Evolutionary conservation across 2,888 invertebrate genomes (phyloP).

Genomic region (Rhamphomyia laevipes): DNA sequence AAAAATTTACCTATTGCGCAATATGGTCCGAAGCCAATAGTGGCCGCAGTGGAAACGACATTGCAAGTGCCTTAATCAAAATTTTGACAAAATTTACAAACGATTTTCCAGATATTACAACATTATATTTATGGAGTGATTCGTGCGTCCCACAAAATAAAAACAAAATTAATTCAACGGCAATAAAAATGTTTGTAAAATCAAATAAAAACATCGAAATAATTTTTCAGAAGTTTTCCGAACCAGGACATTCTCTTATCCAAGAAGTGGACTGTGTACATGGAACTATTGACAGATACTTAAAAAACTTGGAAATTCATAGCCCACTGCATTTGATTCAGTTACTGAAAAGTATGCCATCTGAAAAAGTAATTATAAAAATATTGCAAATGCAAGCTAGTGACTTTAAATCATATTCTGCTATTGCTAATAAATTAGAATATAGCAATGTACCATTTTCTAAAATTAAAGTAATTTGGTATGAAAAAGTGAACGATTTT

Average conservation of each 20-base stretch:
- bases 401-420: neutral
- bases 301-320: neutral
- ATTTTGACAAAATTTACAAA: neutral
- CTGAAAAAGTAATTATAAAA: neutral
- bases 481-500: constrained; percentile 30
- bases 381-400: neutral
- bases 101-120: neutral
- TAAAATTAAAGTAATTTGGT: constrained; percentile 4
- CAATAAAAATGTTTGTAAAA: neutral
- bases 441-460: neutral
- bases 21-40: neutral
- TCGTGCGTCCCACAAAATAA: neutral
- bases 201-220: neutral
- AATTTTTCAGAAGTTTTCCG: neutral
- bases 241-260: neutral
- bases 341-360: neutral
- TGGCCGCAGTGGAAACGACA: neutral
- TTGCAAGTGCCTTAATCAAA: neutral
- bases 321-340: neutral
- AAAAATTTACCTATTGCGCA: neutral
- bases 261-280: constrained; percentile 1
- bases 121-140: neutral
- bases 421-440: neutral
- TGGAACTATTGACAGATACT: neutral
- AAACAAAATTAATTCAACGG: neutral